Evolutionary conservation across 2,888 invertebrate species (phyloP).

Genomic region (Yponomeuta sedellus): DNA sequence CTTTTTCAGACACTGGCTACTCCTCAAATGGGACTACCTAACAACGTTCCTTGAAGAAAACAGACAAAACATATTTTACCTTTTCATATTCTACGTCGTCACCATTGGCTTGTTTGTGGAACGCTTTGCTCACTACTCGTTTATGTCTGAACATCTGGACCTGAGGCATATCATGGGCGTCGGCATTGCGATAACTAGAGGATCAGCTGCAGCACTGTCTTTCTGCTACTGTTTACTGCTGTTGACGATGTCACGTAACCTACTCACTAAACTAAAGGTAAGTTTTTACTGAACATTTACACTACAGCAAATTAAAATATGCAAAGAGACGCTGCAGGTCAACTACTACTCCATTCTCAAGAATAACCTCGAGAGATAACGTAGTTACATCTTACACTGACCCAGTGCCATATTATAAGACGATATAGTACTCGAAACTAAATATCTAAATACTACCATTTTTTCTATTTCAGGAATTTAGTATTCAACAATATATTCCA

Average conservation of each 20-base stretch:
- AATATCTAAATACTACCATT: too few relatives aligned
- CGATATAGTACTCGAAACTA: too few relatives aligned
- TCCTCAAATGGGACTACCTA: slow-evolving; percentile 89
- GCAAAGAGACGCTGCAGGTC: too few relatives aligned
- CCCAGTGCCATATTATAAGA: too few relatives aligned
- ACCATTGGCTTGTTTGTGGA: slow-evolving; percentile 96
- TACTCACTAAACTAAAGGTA: slow-evolving; percentile 91
- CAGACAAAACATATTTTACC: slow-evolving; percentile 95
- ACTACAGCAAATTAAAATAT: too few relatives aligned
- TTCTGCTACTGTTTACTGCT: slow-evolving; percentile 95
- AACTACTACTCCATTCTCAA: too few relatives aligned
- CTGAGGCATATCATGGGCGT: slow-evolving; percentile 97
- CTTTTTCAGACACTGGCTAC: slow-evolving; percentile 78
- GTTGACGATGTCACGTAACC: slow-evolving; percentile 94
- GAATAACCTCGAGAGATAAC: too few relatives aligned
- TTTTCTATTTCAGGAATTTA: slow-evolving; percentile 79
- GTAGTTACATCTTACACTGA: too few relatives aligned
- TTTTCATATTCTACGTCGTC: slow-evolving; percentile 96
- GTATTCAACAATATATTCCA: slow-evolving; percentile 95
- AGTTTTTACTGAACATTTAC: slow-evolving; percentile 32
- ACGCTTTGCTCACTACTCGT: slow-evolving; percentile 96
- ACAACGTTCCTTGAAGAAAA: slow-evolving; percentile 97
- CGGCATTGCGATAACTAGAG: slow-evolving; percentile 95
- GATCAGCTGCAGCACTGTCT: slow-evolving; percentile 94
- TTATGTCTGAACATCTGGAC: slow-evolving; percentile 97